Percentiles rank a stretch among this genome's conserved stretches.
phyloP scores from a whole-genome alignment of 1,140 invertebrate species.

The Papilio helenus region DNA sequence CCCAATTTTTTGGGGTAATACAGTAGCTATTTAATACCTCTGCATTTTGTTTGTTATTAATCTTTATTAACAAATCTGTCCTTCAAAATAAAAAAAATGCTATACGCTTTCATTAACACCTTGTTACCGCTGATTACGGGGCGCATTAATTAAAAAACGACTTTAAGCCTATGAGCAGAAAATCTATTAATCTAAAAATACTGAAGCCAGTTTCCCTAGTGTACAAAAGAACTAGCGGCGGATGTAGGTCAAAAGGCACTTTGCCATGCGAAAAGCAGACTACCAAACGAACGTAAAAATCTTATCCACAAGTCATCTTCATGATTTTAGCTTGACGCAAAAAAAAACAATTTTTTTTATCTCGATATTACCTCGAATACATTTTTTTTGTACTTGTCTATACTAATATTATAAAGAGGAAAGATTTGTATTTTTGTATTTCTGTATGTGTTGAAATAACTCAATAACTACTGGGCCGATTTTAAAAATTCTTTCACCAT shows the following conservation, averaged over 20 bases:
- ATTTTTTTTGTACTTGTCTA: too few relatives aligned
- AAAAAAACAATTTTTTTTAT: background rate
- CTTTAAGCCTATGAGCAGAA: slow-evolving; percentile 27
- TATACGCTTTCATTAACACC: slow-evolving; percentile 36
- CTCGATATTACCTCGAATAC: background rate
- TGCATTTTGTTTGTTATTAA: background rate
- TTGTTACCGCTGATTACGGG: slow-evolving; percentile 19
- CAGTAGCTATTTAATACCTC: too few relatives aligned
- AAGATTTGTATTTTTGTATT: too few relatives aligned
- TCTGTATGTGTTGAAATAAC: too few relatives aligned
- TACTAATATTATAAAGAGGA: too few relatives aligned
- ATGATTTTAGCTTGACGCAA: slow-evolving; percentile 21
- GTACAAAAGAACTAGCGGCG: slow-evolving; percentile 36
- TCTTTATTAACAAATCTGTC: background rate
- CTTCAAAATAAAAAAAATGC: slow-evolving; percentile 9
- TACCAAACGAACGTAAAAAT: slow-evolving; percentile 36
- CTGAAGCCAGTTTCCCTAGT: slow-evolving; percentile 29
- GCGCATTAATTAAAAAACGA: slow-evolving; percentile 33
- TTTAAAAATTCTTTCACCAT: too few relatives aligned
- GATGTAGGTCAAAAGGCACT: slow-evolving; percentile 40
- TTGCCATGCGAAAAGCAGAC: slow-evolving; percentile 33
- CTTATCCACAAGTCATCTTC: slow-evolving; percentile 32
- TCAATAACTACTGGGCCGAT: too few relatives aligned
- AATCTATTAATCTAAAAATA: slow-evolving; percentile 38
- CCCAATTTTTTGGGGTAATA: too few relatives aligned